Evolutionary conservation across 2,888 invertebrate genomes (phyloP).

Genomic region (Nezara viridula): DNA sequence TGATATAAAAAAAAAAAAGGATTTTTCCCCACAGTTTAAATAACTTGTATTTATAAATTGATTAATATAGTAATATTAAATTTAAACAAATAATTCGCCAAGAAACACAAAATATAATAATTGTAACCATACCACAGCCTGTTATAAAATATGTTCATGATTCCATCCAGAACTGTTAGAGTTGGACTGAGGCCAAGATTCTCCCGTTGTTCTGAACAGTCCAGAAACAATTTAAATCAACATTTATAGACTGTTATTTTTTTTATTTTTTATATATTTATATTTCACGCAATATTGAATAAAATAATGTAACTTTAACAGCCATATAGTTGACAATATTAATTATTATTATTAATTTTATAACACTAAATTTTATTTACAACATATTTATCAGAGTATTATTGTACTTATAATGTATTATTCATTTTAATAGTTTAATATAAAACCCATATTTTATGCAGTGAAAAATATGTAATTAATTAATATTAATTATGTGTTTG

Average conservation of each 20-base stretch:
- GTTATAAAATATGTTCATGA: constrained; percentile 13
- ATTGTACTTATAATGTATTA: not conserved
- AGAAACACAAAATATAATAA: not conserved
- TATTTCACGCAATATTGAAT: not conserved
- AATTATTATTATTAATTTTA: not conserved
- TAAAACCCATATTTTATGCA: no score
- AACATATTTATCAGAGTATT: not conserved
- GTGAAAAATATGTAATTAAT: no score
- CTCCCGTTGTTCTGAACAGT: not conserved
- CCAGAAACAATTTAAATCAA: constrained; percentile 30
- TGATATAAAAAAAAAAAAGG: no score
- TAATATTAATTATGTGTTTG: no score
- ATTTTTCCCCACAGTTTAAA: no score
- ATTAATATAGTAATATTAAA: not conserved
- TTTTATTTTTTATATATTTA: not conserved
- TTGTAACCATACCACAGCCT: not conserved
- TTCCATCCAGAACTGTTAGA: constrained; percentile 23
- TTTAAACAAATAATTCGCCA: not conserved
- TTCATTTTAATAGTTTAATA: not conserved
- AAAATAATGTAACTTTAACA: not conserved
- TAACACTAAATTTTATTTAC: not conserved
- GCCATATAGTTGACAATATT: not conserved
- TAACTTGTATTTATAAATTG: no score
- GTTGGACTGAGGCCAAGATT: not conserved
- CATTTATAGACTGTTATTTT: not conserved